phyloP scores from a whole-genome alignment of 1,140 invertebrate genomes.

The Orius insidiosus region DNA sequence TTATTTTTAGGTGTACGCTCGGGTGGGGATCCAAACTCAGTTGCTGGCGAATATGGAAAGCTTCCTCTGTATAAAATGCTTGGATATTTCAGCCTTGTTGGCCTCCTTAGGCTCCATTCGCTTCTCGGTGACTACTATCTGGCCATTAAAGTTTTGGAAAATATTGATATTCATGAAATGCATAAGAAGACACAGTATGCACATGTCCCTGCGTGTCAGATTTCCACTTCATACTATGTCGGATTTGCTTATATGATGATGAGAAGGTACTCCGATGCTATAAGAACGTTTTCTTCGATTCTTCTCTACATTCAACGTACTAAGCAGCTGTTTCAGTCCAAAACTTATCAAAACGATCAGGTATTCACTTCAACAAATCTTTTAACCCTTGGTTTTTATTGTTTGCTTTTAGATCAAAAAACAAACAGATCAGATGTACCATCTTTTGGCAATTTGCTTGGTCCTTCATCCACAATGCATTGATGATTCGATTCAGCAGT shows the following conservation, averaged over 20 bases:
- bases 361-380: no score
- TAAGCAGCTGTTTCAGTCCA: conserved; percentile 81
- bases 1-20: conserved; percentile 40
- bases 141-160: conserved; percentile 86
- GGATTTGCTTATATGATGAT: conserved; percentile 99
- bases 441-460: conserved; percentile 86
- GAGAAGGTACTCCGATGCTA: conserved; percentile 95
- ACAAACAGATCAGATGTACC: conserved; percentile 98
- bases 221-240: conserved; percentile 97
- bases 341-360: conserved; percentile 88
- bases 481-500: conserved; percentile 92
- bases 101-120: conserved; percentile 85
- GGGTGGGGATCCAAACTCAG: conserved; percentile 89
- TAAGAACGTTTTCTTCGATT: conserved; percentile 91
- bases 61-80: conserved; percentile 98
- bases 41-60: conserved; percentile 91
- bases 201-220: conserved; percentile 94
- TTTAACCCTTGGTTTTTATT: conserved; percentile 9
- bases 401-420: conserved; percentile 76
- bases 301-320: conserved; percentile 93
- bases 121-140: conserved; percentile 96
- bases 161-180: conserved; percentile 92
- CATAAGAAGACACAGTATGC: conserved; percentile 68
- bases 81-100: conserved; percentile 91
- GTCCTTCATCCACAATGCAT: conserved; percentile 97